These are phyloP conservation scores for Agapetus fuscipes DNA, from an alignment of 2,888 invertebrate species.

Conservation along the genomic window DNA sequence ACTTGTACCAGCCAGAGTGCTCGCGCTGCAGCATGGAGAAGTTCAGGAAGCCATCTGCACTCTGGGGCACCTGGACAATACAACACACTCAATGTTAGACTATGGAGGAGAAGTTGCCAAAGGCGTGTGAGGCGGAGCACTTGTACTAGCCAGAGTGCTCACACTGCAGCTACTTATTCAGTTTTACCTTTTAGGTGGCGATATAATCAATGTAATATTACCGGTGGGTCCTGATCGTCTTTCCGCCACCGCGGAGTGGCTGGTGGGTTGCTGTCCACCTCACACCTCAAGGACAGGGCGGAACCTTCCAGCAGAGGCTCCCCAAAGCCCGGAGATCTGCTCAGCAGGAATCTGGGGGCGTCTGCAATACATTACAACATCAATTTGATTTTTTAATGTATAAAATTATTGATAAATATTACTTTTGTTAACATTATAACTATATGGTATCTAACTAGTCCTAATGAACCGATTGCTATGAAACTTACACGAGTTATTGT, in stretches of 20 bases:
- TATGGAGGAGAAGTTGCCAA: conserved; percentile 79
- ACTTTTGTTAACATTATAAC: not conserved
- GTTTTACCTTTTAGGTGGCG: no score
- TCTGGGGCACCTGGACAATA: conserved; percentile 52
- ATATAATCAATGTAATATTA: conserved; percentile 28
- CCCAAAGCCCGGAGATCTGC: conserved; percentile 87
- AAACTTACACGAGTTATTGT: no score
- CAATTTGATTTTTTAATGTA: conserved; percentile 3
- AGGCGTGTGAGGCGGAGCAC: conserved; percentile 74
- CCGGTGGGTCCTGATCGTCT: conserved; percentile 45
- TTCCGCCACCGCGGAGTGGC: conserved; percentile 78
- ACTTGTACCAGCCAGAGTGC: conserved; percentile 90
- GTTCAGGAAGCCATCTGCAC: conserved; percentile 73
- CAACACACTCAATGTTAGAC: conserved; percentile 28
- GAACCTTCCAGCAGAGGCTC: conserved; percentile 81
- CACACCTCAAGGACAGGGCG: conserved; percentile 81
- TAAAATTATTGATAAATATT: not conserved
- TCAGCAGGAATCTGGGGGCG: conserved; percentile 86
- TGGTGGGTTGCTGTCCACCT: conserved; percentile 88
- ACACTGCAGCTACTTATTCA: conserved; percentile 44
- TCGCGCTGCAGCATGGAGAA: conserved; percentile 69
- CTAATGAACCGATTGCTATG: no score
- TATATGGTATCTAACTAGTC: no score
- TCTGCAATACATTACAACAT: conserved; percentile 49
- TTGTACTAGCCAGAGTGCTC: conserved; percentile 91